These are phyloP conservation scores for Leucophenga maculata DNA, from an alignment of 2,888 invertebrate genomes.

Conservation along the genomic window DNA sequence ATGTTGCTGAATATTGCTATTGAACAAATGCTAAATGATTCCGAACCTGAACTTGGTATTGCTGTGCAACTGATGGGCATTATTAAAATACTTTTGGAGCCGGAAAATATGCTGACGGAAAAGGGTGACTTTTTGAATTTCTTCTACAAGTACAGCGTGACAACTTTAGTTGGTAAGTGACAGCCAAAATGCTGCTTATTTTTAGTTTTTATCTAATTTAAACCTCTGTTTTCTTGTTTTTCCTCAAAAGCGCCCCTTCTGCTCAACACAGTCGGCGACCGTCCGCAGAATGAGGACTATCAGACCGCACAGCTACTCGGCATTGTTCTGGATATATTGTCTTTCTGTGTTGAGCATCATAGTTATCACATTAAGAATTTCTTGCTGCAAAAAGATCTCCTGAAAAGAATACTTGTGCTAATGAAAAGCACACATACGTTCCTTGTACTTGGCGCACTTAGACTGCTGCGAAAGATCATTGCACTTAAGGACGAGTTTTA, in stretches of 20 bases:
- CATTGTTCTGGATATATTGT: conserved; percentile 93
- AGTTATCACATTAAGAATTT: conserved; percentile 99
- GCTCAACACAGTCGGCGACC: conserved; percentile 91
- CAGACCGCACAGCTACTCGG: conserved; percentile 96
- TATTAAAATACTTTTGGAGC: conserved; percentile 92
- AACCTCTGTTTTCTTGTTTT: background rate
- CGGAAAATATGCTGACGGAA: conserved; percentile 98
- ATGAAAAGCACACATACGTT: conserved; percentile 98
- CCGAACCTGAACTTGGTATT: conserved; percentile 96
- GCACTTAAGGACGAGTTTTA: conserved; percentile 99
- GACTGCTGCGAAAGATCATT: conserved; percentile 97
- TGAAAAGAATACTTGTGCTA: conserved; percentile 93
- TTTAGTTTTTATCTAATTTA: background rate
- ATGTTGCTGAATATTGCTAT: conserved; percentile 96
- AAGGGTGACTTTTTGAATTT: conserved; percentile 98
- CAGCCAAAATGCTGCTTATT: conserved; percentile 9
- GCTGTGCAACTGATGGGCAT: conserved; percentile 98
- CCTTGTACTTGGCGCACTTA: conserved; percentile 94
- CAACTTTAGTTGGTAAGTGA: conserved; percentile 89
- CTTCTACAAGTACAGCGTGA: conserved; percentile 99
- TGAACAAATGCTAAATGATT: conserved; percentile 97
- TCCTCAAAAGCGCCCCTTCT: conserved; percentile 84
- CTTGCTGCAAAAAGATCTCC: conserved; percentile 95
- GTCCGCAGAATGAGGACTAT: conserved; percentile 94
- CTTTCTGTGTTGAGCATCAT: conserved; percentile 99